Conservation (phyloP, 2,888 invertebrate genomes). For the Cactoblastis cactorum region DNA sequence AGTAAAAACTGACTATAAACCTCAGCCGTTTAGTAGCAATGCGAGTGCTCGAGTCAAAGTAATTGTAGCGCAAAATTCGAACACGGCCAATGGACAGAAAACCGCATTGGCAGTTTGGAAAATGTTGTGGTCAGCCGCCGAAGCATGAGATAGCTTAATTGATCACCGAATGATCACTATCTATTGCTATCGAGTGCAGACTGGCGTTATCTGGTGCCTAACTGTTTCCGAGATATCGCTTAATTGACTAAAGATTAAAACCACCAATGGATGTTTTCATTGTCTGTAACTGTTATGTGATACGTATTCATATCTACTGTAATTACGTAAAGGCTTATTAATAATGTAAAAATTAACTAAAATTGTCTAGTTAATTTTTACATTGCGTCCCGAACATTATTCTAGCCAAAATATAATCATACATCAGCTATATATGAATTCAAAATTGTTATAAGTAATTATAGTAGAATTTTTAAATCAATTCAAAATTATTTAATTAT, state of each 20-base stretch:
- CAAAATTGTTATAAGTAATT: no score
- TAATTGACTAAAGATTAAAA: slow-evolving; percentile 34
- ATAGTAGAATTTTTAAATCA: no score
- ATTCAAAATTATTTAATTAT: no score
- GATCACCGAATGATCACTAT: slow-evolving; percentile 43
- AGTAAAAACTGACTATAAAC: slow-evolving; percentile 30
- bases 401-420: no score
- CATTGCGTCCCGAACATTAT: no score
- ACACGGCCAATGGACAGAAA: slow-evolving; percentile 51
- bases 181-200: slow-evolving; percentile 29
- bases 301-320: background rate
- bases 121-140: slow-evolving; percentile 53
- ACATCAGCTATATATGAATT: no score
- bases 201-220: slow-evolving; percentile 37
- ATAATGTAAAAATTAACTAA: background rate
- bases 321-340: background rate
- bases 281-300: slow-evolving; percentile 4
- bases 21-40: slow-evolving; percentile 39
- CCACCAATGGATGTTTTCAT: slow-evolving; percentile 6
- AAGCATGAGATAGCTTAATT: slow-evolving; percentile 54
- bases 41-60: slow-evolving; percentile 34
- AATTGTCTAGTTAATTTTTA: no score
- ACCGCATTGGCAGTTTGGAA: slow-evolving; percentile 61
- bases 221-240: slow-evolving; percentile 39
- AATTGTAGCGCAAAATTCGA: slow-evolving; percentile 52